Conservation (phyloP, 2,797 vertebrate genomes). For the Enteromius fasciolatus region DNA sequence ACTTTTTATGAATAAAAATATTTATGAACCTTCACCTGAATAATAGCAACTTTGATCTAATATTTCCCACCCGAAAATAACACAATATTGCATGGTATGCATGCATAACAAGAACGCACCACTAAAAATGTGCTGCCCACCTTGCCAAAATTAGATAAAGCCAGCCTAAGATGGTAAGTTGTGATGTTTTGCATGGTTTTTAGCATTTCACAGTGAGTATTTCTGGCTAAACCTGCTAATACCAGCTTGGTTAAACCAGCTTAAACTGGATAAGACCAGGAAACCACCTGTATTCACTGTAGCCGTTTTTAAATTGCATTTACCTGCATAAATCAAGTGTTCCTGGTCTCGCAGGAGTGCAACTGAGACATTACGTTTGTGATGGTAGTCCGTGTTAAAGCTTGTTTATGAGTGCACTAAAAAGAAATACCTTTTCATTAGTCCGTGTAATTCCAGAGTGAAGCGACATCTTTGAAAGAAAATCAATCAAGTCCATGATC, state of each 20-base stretch:
- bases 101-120: not conserved
- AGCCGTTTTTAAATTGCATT: not conserved
- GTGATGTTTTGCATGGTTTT: not conserved
- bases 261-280: not conserved
- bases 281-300: not conserved
- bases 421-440: slow-evolving; percentile 29
- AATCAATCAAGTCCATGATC: slow-evolving; percentile 25
- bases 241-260: not conserved
- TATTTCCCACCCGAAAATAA: not conserved
- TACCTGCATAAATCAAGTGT: not conserved
- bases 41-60: too few relatives aligned
- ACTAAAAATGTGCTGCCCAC: not conserved
- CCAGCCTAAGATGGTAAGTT: not conserved
- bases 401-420: slow-evolving; percentile 26
- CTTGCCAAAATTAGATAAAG: not conserved
- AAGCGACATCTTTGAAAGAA: slow-evolving; percentile 16
- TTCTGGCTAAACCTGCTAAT: not conserved
- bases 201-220: not conserved
- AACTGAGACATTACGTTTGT: not conserved
- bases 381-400: not conserved
- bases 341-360: not conserved
- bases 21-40: not conserved
- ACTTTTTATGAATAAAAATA: too few relatives aligned
- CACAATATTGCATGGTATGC: not conserved
- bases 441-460: not conserved